Evolutionary conservation across 2,113 vertebrate species (phyloP), one percentile per base, ranked within the genome.

Genomic region (Prinia subflava): DNA sequence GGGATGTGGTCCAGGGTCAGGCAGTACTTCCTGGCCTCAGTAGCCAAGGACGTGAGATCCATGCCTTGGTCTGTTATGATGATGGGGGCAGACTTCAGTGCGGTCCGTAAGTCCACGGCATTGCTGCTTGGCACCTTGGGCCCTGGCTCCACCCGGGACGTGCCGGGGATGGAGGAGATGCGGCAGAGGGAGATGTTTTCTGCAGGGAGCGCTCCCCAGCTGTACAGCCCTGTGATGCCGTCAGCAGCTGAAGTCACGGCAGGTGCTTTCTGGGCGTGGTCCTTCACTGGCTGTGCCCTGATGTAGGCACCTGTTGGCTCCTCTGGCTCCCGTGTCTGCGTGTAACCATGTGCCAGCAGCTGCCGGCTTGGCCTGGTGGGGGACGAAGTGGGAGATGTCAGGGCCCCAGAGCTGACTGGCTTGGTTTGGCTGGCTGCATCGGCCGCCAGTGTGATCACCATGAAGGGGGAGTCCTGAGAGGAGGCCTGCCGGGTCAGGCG

Each of bases 11-110:
- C 99, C 96, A 98, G 75, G 68, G 99, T 98, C 83, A 99, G 94
- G 83, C 99, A 99, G 25, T 99, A 99, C 95, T 99, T 98, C 85
- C 99, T 98, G 13, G 98, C 98, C 91, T 99, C 99, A 2, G 98
- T 97, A 13, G 99, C 99, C 87, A 99, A 96, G 39, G 99, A 99
- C 27, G 99, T 99, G 83, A 99, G 98, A 96, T 99, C 99, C 99
- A 99, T 99, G 39, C 99, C 99, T 85, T 99, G 99, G 93, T 99
- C 99, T 17, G 99, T 99, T 97, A 99, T 99, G 91, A 99, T 99
- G 96, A 99, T 98, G 87, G 99, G 99, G 6, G 98, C 97, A 31
- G 99, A 97, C 57, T 99, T 99, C 79, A 98, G 62, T 6, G 98
- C 98, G 0, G 99, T 98, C 88, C 99, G 98, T 56, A 99, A 97